These are phyloP conservation scores for Ciconia boyciana DNA, from an alignment of 2,113 vertebrate species.

Conservation along the genomic window DNA sequence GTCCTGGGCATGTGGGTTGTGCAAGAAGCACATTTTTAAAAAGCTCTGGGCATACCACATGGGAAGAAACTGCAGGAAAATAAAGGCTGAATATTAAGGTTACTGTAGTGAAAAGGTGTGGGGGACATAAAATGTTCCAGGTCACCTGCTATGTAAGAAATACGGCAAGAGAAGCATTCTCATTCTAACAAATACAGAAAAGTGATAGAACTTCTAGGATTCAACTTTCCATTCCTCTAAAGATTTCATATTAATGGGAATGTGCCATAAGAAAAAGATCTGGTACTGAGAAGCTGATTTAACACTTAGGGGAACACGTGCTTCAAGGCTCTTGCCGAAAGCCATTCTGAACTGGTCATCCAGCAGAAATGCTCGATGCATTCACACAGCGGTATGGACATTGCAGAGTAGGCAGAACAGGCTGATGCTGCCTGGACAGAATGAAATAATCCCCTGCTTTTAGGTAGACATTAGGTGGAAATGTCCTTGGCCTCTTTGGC, in stretches of 20 bases:
- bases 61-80: neutral
- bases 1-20: neutral
- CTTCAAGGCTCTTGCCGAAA: neutral
- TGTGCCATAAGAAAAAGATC: neutral
- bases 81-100: neutral
- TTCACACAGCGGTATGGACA: rapidly evolving
- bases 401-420: neutral
- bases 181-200: neutral
- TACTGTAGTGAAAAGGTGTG: neutral
- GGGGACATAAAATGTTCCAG: neutral
- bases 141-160: neutral
- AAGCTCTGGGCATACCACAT: neutral
- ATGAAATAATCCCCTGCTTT: neutral
- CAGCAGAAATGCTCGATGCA: neutral
- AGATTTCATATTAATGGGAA: neutral
- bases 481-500: neutral
- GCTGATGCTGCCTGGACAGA: neutral
- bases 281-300: neutral
- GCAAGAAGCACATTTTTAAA: neutral
- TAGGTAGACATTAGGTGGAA: neutral
- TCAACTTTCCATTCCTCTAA: neutral
- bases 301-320: neutral
- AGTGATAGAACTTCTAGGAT: neutral
- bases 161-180: neutral
- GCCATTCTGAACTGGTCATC: neutral